These are phyloP conservation scores for Apotomis betuletana DNA, from an alignment of 2,888 invertebrate genomes.

Conservation along the genomic window DNA sequence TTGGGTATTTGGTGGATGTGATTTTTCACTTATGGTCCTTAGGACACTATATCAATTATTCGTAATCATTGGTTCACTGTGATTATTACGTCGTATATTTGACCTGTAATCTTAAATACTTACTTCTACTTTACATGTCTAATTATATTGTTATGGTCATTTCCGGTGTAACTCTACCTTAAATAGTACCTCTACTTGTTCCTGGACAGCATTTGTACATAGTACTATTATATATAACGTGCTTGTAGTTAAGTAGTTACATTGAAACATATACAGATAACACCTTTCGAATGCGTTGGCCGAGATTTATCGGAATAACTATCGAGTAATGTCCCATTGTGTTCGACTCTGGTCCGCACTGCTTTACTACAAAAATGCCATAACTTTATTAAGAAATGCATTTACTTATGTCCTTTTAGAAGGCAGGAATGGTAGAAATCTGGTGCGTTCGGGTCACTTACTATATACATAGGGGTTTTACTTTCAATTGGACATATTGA, in stretches of 20 bases:
- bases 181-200: too few relatives aligned
- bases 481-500: conserved; percentile 19
- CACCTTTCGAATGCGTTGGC: conserved; percentile 62
- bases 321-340: conserved; percentile 66
- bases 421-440: conserved; percentile 51
- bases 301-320: conserved; percentile 59
- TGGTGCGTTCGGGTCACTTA: conserved; percentile 58
- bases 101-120: too few relatives aligned
- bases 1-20: too few relatives aligned
- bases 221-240: too few relatives aligned
- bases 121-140: too few relatives aligned
- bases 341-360: conserved; percentile 52
- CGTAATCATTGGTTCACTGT: too few relatives aligned
- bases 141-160: too few relatives aligned
- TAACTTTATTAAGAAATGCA: background rate
- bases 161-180: too few relatives aligned
- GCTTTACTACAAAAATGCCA: background rate
- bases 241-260: conserved; percentile 11
- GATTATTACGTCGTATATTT: too few relatives aligned
- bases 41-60: too few relatives aligned
- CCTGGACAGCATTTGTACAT: too few relatives aligned
- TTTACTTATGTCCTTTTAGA: background rate
- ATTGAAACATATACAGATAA: conserved; percentile 46
- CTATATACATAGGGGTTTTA: conserved; percentile 39
- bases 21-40: too few relatives aligned